Percentiles rank a stretch among this genome's conserved stretches.
Evolutionary conservation across 2,113 vertebrate genomes (phyloP).

Genomic region (Nycticryphes semicollaris): DNA sequence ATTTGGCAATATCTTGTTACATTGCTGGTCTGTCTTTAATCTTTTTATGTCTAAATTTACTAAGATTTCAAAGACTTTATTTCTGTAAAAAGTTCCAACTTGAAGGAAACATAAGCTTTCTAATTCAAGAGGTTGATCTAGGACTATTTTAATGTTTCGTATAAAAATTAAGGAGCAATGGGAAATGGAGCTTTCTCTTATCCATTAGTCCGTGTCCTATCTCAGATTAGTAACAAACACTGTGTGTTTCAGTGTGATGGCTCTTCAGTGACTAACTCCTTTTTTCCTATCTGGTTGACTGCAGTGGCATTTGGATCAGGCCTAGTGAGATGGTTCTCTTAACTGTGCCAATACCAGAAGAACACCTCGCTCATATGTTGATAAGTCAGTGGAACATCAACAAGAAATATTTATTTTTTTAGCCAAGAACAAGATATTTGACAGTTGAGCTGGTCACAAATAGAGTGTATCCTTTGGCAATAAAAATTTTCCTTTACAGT

Average conservation of each 20-base stretch:
- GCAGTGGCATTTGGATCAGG: background rate
- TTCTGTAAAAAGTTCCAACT: background rate
- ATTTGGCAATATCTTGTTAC: background rate
- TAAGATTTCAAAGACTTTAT: background rate
- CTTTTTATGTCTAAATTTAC: background rate
- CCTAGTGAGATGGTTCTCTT: background rate
- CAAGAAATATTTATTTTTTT: background rate
- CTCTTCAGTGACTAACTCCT: background rate
- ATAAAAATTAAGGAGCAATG: background rate
- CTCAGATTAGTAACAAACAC: background rate
- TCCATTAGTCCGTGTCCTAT: background rate
- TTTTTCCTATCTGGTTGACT: background rate
- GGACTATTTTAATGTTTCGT: background rate
- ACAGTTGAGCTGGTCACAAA: background rate
- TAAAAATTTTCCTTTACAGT: conserved; percentile 9
- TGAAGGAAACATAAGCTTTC: background rate
- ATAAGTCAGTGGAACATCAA: background rate
- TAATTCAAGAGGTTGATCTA: background rate
- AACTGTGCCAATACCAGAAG: background rate
- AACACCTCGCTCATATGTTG: background rate
- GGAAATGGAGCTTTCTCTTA: background rate
- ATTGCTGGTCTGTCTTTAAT: background rate
- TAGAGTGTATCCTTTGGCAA: conserved; percentile 3
- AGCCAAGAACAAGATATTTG: background rate
- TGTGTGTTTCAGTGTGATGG: background rate